These are phyloP conservation scores for Rhyacophila evoluta DNA, from an alignment of 2,888 invertebrate genomes.

Conservation along the genomic window DNA sequence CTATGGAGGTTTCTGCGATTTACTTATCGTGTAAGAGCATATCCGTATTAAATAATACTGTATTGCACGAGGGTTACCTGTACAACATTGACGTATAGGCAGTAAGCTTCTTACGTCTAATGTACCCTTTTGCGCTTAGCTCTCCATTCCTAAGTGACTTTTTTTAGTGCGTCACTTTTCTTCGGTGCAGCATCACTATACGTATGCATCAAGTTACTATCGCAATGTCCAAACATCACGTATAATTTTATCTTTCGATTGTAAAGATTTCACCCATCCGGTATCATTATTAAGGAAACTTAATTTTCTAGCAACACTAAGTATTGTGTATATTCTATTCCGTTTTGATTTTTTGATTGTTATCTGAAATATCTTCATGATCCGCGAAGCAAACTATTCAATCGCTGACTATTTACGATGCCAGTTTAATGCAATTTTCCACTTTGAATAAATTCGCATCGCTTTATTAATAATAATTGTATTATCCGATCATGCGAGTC, in stretches of 20 bases:
- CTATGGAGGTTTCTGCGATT: too few species aligned
- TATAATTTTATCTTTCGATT: background rate
- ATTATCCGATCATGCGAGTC: background rate
- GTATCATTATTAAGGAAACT: background rate
- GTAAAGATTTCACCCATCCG: background rate
- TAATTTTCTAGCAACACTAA: background rate
- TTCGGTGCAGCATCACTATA: too few species aligned
- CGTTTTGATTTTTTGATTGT: background rate
- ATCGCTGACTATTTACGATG: conserved; percentile 19
- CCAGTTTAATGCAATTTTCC: conserved; percentile 50
- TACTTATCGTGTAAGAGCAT: too few species aligned
- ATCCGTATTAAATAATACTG: too few species aligned
- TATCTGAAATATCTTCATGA: background rate
- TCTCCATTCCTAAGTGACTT: too few species aligned
- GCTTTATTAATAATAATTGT: background rate
- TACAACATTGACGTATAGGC: too few species aligned
- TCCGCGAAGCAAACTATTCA: conserved; percentile 22
- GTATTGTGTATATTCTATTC: background rate
- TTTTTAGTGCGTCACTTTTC: too few species aligned
- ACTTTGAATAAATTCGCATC: conserved; percentile 47
- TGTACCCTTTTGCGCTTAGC: too few species aligned
- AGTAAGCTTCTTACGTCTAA: too few species aligned
- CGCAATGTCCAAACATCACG: too few species aligned
- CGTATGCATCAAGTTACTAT: too few species aligned
- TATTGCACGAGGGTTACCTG: too few species aligned